Evolutionary conservation across 1,140 invertebrate species (phyloP), one percentile per base, ranked within the genome.

Genomic region (Drosophila baimaii): DNA sequence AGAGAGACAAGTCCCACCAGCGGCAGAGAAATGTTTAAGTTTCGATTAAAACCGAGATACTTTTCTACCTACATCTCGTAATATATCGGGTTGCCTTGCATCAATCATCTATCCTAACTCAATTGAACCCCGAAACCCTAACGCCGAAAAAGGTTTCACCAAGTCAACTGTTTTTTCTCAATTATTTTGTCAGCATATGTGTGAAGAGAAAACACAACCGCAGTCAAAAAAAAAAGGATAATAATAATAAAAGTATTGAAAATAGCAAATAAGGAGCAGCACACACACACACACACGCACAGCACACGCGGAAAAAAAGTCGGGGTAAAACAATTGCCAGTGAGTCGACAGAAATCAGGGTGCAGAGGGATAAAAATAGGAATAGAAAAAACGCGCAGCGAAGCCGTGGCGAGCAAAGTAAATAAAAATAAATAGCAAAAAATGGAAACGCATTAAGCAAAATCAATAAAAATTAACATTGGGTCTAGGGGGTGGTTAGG

Each of bases 381-480:
- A 66, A 71, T 39, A 37, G 46, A 27, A 68, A 51, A 59, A 72
- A 56, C 66, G 35, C 68, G 49, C 13, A 79, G 54, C 63, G 41
- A 66, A 66, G 57, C 29, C 61, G 44, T 58, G 68, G 70, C 69
- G 21, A 21, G 46, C 62, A 75, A 69, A 89, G 77, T 69, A 90
- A 89, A 89, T 85, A 89, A 90, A 90, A 89, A 80, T 66, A 78
- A 88, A 81, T 81, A 78, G 56, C 72, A 77, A 78, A 83, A 86
- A 81, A 84, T 64, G 69, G 52, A 75, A 89, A 90, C 74, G 77
- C 84, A 88, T 88, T 88, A 89, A 75, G 63, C 63, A 88, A 89
- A 88, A 88, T 88, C 84, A 88, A 88, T 88, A 88, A 88, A 88
- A 88, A 89, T 88, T 88, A 88, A 88, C 80, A 88, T 86, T 64